Base-by-base conservation (phyloP, 2,888 invertebrate species). In the Monoplex corrugatus region DNA sequence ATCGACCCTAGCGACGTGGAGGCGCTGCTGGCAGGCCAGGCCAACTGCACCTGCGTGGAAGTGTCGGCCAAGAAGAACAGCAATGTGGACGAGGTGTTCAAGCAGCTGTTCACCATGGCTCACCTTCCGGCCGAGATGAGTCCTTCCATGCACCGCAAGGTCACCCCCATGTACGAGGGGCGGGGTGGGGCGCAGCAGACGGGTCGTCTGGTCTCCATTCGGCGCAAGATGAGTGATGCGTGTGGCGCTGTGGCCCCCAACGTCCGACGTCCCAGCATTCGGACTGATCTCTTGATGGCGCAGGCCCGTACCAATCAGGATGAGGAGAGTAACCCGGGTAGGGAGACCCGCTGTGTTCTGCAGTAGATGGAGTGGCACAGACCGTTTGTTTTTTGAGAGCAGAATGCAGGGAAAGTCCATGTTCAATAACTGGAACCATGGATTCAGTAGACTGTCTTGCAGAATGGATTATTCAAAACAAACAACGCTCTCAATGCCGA, bases 191-290 rank as follows among this genome's bases (percentile, higher is more conserved):
- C 91, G 10, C 90, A 90, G 75, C 91, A 91, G 45, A 90, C 90
- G n/a, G 92, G 91, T 40, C 92, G 93, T 50, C 93, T 98, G 3
- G 96, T 98, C 88, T 98, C 98, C 83, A 98, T 98, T 91, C 98
- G 98, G 93, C 97, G 98, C 90, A 97, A 98, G 87, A 96, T 98
- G 92, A 98, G 98, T 92, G 98, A 98, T 95, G 98, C 98, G 1
- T 98, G 98, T 94, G 98, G 98, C 6, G 98, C 98, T 10, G 98
- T 98, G 38, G 98, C 98, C n/a, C 98, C 98, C 2, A 98, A 98
- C 95, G 98, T 98, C 0, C 97, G 98, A 87, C 97, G 98, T 83
- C 98, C 98, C 57, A 98, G 98, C 96, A 98, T 98, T 92, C 97
- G 98, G 91, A 98, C 98, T 10, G 98, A 98, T 96, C 97, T 98